These are phyloP conservation scores for Drosophila helvetica DNA, from an alignment of 2,888 invertebrate genomes.

Conservation along the genomic window DNA sequence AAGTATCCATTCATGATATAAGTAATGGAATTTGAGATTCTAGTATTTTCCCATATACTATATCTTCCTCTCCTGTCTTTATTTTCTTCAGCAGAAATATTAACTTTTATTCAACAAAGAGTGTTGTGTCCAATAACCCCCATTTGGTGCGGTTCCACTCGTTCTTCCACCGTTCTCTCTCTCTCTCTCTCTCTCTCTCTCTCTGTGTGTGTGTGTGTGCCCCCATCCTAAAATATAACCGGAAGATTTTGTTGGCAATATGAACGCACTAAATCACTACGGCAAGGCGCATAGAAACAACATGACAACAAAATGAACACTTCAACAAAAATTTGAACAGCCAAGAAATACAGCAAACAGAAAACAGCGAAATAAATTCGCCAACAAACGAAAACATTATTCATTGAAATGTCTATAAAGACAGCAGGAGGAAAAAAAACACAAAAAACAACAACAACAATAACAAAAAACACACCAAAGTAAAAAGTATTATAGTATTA, in stretches of 20 bases:
- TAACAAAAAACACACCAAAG: no score
- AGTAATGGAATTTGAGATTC: no score
- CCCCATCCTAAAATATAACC: slow-evolving; percentile 33
- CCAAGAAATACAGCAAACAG: slow-evolving; percentile 59
- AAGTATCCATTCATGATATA: no score
- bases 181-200: no score
- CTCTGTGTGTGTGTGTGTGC: slow-evolving; percentile 7
- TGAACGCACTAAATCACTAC: slow-evolving; percentile 73
- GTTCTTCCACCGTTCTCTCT: slow-evolving; percentile 11
- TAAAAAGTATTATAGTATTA: slow-evolving; percentile 43
- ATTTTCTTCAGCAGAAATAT: no score
- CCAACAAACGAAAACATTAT: slow-evolving; percentile 78
- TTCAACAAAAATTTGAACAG: slow-evolving; percentile 68
- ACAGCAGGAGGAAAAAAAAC: slow-evolving; percentile 50
- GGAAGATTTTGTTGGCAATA: slow-evolving; percentile 69
- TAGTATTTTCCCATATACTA: no score
- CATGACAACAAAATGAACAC: slow-evolving; percentile 79
- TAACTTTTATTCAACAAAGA: no score
- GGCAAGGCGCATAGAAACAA: slow-evolving; percentile 72
- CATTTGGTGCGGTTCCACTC: no score
- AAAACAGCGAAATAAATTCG: slow-evolving; percentile 37
- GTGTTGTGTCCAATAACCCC: no score
- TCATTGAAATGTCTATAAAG: slow-evolving; percentile 78
- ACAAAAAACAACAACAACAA: slow-evolving; percentile 21
- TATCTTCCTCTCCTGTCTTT: no score